Evolutionary conservation across 2,113 vertebrate genomes (phyloP), one percentile per base, ranked within the genome.

Genomic region (Dascyllus trimaculatus): DNA sequence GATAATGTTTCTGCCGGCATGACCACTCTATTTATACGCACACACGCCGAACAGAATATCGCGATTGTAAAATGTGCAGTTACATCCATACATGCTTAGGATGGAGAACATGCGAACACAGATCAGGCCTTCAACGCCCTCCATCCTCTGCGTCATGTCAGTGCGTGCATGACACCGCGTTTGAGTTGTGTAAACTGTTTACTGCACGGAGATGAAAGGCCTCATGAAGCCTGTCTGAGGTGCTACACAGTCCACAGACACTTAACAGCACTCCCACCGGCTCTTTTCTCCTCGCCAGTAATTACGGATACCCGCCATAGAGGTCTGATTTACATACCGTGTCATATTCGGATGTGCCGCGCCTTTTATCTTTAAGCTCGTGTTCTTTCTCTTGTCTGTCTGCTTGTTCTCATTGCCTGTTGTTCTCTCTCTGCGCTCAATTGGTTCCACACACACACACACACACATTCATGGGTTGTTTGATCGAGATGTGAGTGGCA

Each of bases 191-290:
- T 86, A 80, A 89, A 90, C 81, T 74, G 88, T 90, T 82, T 87
- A 88, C 75, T 69, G 72, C 76, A 60, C 11, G 17, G 80, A 82
- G 83, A 91, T 89, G 66, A 92, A 90, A 91, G 83, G 79, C 71
- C 61, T 21, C n/a, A 4, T 43, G 64, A 71, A 43, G 64, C 51
- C 32, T 56, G 70, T 71, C 72, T 62, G 53, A 56, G 61, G 13
- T 63, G 24, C 74, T 46, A 13, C 69, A 46, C 46, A 38, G 69
- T 3, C 75, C 13, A 26, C 81, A 75, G 76, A 71, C 81, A 73
- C 76, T 81, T 3, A 56, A 59, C 70, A 59, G 38, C 63, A 11
- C 74, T 53, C 60, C 45, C 38, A 15, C 5, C 1, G 22, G 58
- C 71, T 73, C 71, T 65, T 67, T 76, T 71, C 19, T 64, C 51